Conservation (phyloP, 2,888 invertebrate species). For the Pyrrhosoma nymphula region DNA sequence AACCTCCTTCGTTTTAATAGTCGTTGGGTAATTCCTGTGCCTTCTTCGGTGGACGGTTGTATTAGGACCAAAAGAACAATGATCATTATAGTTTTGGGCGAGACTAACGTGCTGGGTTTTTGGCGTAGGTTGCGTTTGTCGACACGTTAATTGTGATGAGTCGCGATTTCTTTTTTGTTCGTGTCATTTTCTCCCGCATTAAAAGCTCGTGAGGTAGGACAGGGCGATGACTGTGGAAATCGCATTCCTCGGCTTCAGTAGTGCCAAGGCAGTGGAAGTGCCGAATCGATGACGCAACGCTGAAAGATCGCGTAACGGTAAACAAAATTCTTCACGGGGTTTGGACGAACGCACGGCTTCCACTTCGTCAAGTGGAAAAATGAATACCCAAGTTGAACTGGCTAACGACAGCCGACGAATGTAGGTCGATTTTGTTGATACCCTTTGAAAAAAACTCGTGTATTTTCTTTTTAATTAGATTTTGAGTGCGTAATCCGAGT, state of each 20-base stretch:
- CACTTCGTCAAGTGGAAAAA: neutral
- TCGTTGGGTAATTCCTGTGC: neutral
- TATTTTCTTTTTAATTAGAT: neutral
- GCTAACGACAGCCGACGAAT: neutral
- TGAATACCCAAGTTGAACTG: neutral
- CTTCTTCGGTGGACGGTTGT: neutral
- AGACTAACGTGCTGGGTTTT: neutral
- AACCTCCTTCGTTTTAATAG: neutral
- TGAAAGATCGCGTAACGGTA: constrained; percentile 2
- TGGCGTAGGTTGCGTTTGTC: neutral
- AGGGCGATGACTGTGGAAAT: neutral
- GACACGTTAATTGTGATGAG: neutral
- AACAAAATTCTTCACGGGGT: neutral
- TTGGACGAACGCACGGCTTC: neutral
- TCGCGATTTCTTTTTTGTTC: neutral
- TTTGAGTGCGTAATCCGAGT: neutral
- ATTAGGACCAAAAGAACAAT: neutral
- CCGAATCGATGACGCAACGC: constrained; percentile 11
- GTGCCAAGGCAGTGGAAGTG: neutral
- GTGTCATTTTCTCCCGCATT: neutral
- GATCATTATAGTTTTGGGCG: neutral
- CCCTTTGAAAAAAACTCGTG: neutral
- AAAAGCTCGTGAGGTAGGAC: constrained; percentile 7
- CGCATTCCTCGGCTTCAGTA: neutral
- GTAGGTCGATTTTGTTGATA: neutral